phyloP scores from a whole-genome alignment of 2,797 vertebrate species.

The Botia kubotai region DNA sequence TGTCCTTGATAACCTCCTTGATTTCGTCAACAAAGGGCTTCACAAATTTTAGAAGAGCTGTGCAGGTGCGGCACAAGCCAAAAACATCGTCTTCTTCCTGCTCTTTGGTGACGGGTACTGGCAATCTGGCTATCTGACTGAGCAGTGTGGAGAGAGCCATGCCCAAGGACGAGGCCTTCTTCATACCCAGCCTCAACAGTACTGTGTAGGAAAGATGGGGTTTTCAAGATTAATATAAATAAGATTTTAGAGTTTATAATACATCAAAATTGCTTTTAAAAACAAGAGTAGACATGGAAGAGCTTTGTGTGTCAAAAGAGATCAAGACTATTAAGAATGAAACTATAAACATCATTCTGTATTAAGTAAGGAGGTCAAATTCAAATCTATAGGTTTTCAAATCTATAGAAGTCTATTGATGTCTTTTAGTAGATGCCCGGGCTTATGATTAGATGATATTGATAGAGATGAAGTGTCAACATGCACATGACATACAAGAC shows the following conservation, averaged over 20 bases:
- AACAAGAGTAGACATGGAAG: no score
- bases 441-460: neutral
- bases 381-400: neutral
- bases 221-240: neutral
- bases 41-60: constrained; percentile 81
- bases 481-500: no score
- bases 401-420: neutral
- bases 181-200: constrained; percentile 83
- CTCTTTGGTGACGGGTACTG: constrained; percentile 86
- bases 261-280: neutral
- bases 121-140: constrained; percentile 86
- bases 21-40: constrained; percentile 87
- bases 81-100: constrained; percentile 87
- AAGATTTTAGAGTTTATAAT: neutral
- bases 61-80: constrained; percentile 86
- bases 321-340: no score
- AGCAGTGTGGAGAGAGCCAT: constrained; percentile 89
- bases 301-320: no score
- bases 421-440: neutral
- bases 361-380: no score
- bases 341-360: no score
- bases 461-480: no score
- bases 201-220: constrained; percentile 71
- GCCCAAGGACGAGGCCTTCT: constrained; percentile 89
- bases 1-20: constrained; percentile 66